phyloP scores from a whole-genome alignment of 2,113 vertebrate genomes.

The Brevimyrus niger region DNA sequence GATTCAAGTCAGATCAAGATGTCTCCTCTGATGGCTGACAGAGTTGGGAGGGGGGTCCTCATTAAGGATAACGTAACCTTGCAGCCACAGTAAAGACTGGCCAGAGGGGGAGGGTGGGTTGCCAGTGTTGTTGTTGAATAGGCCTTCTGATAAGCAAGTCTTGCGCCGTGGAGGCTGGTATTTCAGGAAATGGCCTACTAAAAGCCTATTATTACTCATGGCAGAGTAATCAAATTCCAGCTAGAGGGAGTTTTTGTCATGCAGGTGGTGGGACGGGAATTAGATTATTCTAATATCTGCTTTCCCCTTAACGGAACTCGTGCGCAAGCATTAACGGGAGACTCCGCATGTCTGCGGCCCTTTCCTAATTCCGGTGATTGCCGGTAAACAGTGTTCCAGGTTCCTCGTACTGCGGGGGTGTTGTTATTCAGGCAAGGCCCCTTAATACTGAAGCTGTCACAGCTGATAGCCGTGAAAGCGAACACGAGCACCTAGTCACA shows the following conservation, averaged over 20 bases:
- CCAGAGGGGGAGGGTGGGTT: background rate
- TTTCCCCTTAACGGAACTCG: background rate
- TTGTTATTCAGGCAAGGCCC: background rate
- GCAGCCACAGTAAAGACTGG: background rate
- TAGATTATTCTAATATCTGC: slow-evolving; percentile 15
- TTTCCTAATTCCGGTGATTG: background rate
- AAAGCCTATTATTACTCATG: slow-evolving; percentile 15
- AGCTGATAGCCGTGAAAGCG: background rate
- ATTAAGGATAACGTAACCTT: background rate
- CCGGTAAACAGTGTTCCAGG: background rate
- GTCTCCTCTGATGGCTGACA: background rate
- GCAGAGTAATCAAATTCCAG: slow-evolving; percentile 5
- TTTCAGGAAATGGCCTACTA: slow-evolving; percentile 9
- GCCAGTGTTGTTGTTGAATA: background rate
- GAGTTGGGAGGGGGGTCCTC: background rate
- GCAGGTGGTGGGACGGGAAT: background rate
- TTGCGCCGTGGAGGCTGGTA: background rate
- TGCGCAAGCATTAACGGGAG: background rate
- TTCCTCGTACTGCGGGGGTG: background rate
- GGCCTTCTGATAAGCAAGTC: background rate
- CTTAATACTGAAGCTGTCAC: background rate
- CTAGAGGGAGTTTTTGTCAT: background rate
- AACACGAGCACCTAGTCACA: background rate
- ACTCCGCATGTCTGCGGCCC: background rate
- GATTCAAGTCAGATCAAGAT: background rate